phyloP scores from a whole-genome alignment of 2,888 invertebrate genomes.

The Deilephila porcellus region DNA sequence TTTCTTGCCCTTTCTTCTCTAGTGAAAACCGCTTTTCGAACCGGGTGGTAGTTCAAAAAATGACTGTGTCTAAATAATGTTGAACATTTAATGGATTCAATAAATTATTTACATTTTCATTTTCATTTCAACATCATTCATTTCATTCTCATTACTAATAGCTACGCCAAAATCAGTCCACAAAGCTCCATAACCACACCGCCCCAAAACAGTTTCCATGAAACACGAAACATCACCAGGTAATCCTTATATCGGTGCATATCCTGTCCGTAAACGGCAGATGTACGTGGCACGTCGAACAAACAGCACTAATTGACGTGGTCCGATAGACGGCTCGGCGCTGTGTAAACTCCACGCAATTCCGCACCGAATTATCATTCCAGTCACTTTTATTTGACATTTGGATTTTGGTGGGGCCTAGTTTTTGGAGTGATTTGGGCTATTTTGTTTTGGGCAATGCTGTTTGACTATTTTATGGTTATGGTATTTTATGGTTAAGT shows the following conservation, averaged over 20 bases:
- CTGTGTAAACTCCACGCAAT: conserved; percentile 8
- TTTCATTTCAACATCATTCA: too few relatives aligned
- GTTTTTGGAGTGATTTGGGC: background rate
- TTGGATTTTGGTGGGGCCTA: background rate
- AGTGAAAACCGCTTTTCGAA: too few relatives aligned
- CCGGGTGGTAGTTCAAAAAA: too few relatives aligned
- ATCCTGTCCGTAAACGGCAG: background rate
- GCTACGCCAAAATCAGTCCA: too few relatives aligned
- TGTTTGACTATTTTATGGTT: background rate
- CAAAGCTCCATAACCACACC: too few relatives aligned
- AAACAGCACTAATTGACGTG: conserved; percentile 21
- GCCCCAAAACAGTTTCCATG: too few relatives aligned
- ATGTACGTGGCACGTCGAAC: background rate
- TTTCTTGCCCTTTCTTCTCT: too few relatives aligned
- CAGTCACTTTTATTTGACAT: conserved; percentile 7
- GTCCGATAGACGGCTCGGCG: conserved; percentile 5
- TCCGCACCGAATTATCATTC: conserved; percentile 11
- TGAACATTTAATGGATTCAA: too few relatives aligned
- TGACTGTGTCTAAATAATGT: too few relatives aligned
- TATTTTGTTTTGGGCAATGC: background rate
- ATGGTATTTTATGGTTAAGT: background rate
- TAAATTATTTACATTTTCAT: too few relatives aligned
- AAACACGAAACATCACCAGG: background rate
- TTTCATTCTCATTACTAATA: background rate
- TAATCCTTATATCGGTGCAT: background rate